These are phyloP conservation scores for Novumbra hubbsi DNA, from an alignment of 2,797 vertebrate species.

Conservation along the genomic window DNA sequence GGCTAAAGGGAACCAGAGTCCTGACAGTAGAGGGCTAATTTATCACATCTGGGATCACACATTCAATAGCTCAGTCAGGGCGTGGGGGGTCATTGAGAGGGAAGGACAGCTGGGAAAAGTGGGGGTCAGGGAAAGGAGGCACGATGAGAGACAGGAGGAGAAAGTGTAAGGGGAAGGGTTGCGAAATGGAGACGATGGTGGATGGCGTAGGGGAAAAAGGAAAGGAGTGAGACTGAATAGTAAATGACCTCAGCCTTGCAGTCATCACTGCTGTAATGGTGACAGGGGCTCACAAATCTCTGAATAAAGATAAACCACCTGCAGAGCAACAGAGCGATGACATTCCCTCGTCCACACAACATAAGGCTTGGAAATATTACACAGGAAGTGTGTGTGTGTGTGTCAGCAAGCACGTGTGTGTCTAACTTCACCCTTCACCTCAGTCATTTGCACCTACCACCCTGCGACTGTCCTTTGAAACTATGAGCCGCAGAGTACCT, in stretches of 20 bases:
- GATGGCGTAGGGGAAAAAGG: constrained; percentile 18
- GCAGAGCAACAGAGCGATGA: constrained; percentile 24
- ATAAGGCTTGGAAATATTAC: constrained; percentile 45
- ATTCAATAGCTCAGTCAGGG: constrained; percentile 25
- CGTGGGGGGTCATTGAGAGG: constrained; percentile 20
- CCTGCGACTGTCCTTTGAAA: constrained; percentile 13
- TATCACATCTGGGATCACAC: constrained; percentile 30
- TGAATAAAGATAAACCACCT: constrained; percentile 38
- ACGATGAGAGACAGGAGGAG: constrained; percentile 1
- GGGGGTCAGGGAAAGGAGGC: constrained; percentile 24
- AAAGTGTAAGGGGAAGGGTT: background rate
- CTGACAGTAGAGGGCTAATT: constrained; percentile 40
- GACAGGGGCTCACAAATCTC: constrained; percentile 46
- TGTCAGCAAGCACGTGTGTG: background rate
- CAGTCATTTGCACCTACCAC: constrained; percentile 33
- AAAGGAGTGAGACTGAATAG: constrained; percentile 7
- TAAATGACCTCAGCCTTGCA: constrained; percentile 42
- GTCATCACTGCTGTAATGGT: constrained; percentile 34
- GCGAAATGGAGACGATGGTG: background rate
- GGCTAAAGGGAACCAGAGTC: constrained; percentile 28
- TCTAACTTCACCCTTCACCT: constrained; percentile 42
- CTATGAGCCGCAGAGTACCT: constrained; percentile 15
- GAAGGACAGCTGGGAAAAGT: background rate
- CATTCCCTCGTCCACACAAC: constrained; percentile 11
- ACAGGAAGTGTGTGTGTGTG: constrained; percentile 36